Conservation (phyloP, 2,888 invertebrate species). For the Phortica okadai region DNA sequence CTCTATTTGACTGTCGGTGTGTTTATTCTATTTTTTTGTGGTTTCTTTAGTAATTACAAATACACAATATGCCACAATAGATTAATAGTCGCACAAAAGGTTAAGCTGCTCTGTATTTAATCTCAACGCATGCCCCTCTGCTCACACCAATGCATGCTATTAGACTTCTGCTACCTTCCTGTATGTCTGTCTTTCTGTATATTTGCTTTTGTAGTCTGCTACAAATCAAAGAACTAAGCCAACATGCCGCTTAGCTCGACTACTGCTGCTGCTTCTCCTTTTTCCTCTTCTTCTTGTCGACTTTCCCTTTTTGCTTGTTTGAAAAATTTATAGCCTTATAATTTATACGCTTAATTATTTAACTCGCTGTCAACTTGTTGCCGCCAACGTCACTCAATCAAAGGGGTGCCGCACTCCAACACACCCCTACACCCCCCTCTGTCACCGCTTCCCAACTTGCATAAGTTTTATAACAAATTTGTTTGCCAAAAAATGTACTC, state of each 20-base stretch:
- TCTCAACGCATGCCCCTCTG: neutral
- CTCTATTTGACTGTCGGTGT: neutral
- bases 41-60: constrained; percentile 46
- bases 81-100: constrained; percentile 1
- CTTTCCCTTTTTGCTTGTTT: neutral
- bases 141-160: neutral
- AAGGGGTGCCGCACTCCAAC: neutral
- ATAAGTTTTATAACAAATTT: too few species aligned
- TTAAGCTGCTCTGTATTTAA: neutral
- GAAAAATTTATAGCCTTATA: constrained; percentile 34
- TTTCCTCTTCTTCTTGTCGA: neutral
- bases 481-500: neutral
- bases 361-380: constrained; percentile 28
- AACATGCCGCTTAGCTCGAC: neutral
- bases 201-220: neutral
- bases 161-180: neutral
- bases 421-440: neutral
- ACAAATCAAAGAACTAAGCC: constrained; percentile 10
- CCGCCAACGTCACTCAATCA: neutral
- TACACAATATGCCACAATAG: constrained; percentile 6
- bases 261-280: neutral
- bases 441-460: neutral
- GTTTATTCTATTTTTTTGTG: neutral
- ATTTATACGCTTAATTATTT: constrained; percentile 54
- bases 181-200: neutral